Conservation (phyloP, 2,888 invertebrate species). For the Leucophora obtusa region DNA sequence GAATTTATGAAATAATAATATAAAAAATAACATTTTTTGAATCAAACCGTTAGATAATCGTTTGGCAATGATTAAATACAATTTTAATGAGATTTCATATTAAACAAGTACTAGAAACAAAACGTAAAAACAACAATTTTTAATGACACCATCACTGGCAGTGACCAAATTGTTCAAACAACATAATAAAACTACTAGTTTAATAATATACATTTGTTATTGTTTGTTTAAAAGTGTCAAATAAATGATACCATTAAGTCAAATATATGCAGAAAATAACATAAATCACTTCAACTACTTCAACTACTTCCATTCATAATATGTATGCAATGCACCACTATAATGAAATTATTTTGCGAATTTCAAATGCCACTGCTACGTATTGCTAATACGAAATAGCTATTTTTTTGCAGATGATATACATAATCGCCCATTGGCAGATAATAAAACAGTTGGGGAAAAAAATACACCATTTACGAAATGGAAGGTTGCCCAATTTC, state of each 20-base stretch:
- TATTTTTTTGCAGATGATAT: neutral
- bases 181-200: neutral
- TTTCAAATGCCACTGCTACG: neutral
- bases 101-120: neutral
- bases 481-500: neutral
- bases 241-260: slow-evolving; percentile 45
- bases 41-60: slow-evolving; percentile 42
- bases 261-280: slow-evolving; percentile 42
- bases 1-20: slow-evolving; percentile 5
- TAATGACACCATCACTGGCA: neutral
- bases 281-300: slow-evolving; percentile 36
- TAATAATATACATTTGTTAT: neutral
- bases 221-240: slow-evolving; percentile 37
- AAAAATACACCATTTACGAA: neutral
- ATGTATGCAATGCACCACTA: neutral
- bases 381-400: neutral
- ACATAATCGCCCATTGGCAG: slow-evolving; percentile 29
- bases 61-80: slow-evolving; percentile 37
- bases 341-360: neutral
- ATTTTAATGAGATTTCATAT: slow-evolving; percentile 32
- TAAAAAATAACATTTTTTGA: slow-evolving; percentile 18
- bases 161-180: neutral
- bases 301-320: too few relatives aligned
- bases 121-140: neutral
- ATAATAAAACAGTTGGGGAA: neutral